These are phyloP conservation scores for Istiophorus platypterus DNA, from an alignment of 2,113 vertebrate species.

Conservation along the genomic window DNA sequence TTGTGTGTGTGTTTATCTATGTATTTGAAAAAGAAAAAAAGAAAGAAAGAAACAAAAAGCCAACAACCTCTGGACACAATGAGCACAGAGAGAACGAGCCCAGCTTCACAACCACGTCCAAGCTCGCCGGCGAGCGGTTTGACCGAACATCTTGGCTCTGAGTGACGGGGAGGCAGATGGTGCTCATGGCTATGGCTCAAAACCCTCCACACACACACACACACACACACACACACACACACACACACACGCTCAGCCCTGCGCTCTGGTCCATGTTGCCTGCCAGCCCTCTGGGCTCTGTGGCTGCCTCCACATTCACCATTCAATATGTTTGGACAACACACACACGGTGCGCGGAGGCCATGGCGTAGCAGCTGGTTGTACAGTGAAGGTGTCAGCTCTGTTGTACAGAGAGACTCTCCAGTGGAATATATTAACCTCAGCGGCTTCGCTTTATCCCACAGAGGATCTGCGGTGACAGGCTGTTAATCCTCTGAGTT, in stretches of 20 bases:
- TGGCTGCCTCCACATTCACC: slow-evolving; percentile 91
- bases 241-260: slow-evolving; percentile 26
- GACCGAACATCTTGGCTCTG: slow-evolving; percentile 91
- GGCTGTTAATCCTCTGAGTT: background rate
- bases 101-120: slow-evolving; percentile 66
- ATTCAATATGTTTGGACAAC: slow-evolving; percentile 87
- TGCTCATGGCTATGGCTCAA: slow-evolving; percentile 87
- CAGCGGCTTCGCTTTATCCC: slow-evolving; percentile 58
- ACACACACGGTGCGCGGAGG: slow-evolving; percentile 22
- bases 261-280: slow-evolving; percentile 73
- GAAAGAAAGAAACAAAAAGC: background rate
- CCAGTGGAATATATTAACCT: slow-evolving; percentile 92
- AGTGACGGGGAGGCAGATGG: slow-evolving; percentile 94
- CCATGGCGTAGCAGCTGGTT: slow-evolving; percentile 87
- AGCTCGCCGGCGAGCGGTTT: slow-evolving; percentile 59
- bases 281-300: slow-evolving; percentile 91
- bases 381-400: slow-evolving; percentile 90
- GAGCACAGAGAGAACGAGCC: background rate
- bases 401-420: slow-evolving; percentile 88
- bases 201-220: slow-evolving; percentile 23
- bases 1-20: too few relatives aligned
- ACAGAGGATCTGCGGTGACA: slow-evolving; percentile 18
- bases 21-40: background rate
- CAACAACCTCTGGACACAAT: slow-evolving; percentile 64
- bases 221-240: slow-evolving; percentile 32